These are phyloP conservation scores for Coptodon bakossiorum DNA, from an alignment of 2,113 vertebrate genomes.

Conservation along the genomic window DNA sequence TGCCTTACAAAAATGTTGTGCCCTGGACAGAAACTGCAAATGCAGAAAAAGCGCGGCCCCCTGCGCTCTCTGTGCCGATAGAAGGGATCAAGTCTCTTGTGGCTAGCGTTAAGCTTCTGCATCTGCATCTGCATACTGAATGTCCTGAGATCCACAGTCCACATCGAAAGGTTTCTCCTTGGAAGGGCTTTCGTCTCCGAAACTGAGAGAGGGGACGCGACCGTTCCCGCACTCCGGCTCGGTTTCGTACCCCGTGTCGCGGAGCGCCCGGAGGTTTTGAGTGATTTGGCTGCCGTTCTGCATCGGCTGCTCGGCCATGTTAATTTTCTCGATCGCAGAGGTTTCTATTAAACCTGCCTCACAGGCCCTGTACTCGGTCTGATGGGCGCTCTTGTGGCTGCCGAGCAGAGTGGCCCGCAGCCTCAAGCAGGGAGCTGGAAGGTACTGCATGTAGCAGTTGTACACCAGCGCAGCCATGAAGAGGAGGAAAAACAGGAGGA, in stretches of 20 bases:
- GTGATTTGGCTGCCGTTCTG: constrained; percentile 76
- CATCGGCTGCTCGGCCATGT: constrained; percentile 59
- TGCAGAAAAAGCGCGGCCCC: background rate
- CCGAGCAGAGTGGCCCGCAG: constrained; percentile 80
- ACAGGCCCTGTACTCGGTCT: constrained; percentile 79
- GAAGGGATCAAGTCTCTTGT: background rate
- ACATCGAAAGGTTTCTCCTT: constrained; percentile 86
- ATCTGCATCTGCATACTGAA: constrained; percentile 86
- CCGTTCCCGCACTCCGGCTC: constrained; percentile 86
- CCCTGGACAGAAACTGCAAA: background rate
- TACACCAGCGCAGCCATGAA: constrained; percentile 82
- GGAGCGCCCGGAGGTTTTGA: constrained; percentile 66
- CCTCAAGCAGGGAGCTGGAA: constrained; percentile 86
- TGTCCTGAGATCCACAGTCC: constrained; percentile 81
- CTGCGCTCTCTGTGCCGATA: background rate
- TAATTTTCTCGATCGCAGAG: constrained; percentile 63
- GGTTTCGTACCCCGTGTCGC: constrained; percentile 90
- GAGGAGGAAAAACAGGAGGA: constrained; percentile 87
- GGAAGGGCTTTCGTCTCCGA: constrained; percentile 40
- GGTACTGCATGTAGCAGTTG: constrained; percentile 95
- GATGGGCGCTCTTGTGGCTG: constrained; percentile 74
- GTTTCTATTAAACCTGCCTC: constrained; percentile 85
- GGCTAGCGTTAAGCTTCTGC: constrained; percentile 30
- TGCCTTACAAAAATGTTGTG: background rate
- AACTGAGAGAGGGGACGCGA: constrained; percentile 68